Conservation (phyloP, 2,888 invertebrate genomes). For the Spisula solida region DNA sequence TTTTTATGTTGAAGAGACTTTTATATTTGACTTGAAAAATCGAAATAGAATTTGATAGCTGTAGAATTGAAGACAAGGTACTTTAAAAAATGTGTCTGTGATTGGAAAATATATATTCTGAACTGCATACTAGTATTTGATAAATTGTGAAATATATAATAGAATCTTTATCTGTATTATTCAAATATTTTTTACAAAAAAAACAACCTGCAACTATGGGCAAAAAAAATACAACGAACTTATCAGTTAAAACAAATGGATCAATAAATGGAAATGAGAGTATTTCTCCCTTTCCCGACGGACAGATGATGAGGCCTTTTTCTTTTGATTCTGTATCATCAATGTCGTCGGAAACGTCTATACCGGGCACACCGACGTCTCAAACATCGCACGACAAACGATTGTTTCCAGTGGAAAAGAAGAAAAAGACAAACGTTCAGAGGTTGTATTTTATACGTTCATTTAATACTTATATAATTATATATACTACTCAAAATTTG, state of each 20-base stretch:
- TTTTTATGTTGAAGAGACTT: too few relatives aligned
- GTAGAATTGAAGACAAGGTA: too few relatives aligned
- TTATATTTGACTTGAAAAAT: too few relatives aligned
- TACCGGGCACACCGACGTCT: slow-evolving; percentile 11
- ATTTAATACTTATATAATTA: not conserved
- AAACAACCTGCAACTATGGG: slow-evolving; percentile 19
- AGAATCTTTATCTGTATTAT: not conserved
- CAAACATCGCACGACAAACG: slow-evolving; percentile 21
- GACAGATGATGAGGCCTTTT: not conserved
- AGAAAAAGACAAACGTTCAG: slow-evolving; percentile 56
- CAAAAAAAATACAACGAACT: not conserved
- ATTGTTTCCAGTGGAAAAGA: slow-evolving; percentile 45
- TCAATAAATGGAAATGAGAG: slow-evolving; percentile 39
- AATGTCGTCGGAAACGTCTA: not conserved
- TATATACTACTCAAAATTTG: too few relatives aligned
- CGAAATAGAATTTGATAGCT: too few relatives aligned
- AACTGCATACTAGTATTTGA: too few relatives aligned
- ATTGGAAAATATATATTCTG: too few relatives aligned
- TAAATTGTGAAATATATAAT: too few relatives aligned
- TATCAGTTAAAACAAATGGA: slow-evolving; percentile 46
- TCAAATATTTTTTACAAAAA: not conserved
- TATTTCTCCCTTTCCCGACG: slow-evolving; percentile 32
- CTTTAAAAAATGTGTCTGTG: too few relatives aligned
- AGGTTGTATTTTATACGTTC: slow-evolving; percentile 41
- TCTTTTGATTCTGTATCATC: slow-evolving; percentile 46